Evolutionary conservation across 2,888 invertebrate species (phyloP).

Genomic region (Drosophila anceps): DNA sequence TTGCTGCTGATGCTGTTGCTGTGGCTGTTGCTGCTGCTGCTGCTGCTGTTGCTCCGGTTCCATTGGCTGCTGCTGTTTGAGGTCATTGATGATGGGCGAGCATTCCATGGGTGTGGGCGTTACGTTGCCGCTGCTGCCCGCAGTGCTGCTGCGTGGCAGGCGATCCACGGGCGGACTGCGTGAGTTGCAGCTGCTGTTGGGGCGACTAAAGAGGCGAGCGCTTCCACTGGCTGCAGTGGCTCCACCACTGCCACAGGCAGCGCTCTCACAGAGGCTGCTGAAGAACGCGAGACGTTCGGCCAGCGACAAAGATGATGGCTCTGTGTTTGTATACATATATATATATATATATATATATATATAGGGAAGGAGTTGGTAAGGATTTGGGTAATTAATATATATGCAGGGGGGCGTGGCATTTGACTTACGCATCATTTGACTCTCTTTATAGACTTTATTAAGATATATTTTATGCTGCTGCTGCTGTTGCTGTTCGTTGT

Average conservation of each 20-base stretch:
- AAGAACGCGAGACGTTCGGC: slow-evolving; percentile 84
- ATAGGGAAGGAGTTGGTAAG: neutral
- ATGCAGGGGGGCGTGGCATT: neutral
- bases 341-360: too few species aligned
- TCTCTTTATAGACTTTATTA: slow-evolving; percentile 1
- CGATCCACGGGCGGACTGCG: slow-evolving; percentile 75
- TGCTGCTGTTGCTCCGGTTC: neutral
- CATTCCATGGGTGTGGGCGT: slow-evolving; percentile 79
- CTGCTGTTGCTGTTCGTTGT: neutral
- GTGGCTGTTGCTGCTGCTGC: neutral
- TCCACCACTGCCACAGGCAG: slow-evolving; percentile 29
- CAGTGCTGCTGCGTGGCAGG: slow-evolving; percentile 74
- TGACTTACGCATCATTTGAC: slow-evolving; percentile 75
- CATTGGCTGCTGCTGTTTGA: neutral
- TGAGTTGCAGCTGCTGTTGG: slow-evolving; percentile 59
- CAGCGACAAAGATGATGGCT: slow-evolving; percentile 84
- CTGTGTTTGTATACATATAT: slow-evolving; percentile 56
- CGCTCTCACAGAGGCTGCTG: slow-evolving; percentile 78
- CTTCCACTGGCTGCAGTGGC: slow-evolving; percentile 8
- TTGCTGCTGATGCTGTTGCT: neutral
- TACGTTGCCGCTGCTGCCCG: slow-evolving; percentile 67
- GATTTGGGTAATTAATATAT: neutral
- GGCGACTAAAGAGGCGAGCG: slow-evolving; percentile 48
- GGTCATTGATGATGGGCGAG: slow-evolving; percentile 31
- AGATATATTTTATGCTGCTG: neutral